Base-by-base conservation (phyloP, 92 coral and sea anemone species). In the Ricordea florida region DNA sequence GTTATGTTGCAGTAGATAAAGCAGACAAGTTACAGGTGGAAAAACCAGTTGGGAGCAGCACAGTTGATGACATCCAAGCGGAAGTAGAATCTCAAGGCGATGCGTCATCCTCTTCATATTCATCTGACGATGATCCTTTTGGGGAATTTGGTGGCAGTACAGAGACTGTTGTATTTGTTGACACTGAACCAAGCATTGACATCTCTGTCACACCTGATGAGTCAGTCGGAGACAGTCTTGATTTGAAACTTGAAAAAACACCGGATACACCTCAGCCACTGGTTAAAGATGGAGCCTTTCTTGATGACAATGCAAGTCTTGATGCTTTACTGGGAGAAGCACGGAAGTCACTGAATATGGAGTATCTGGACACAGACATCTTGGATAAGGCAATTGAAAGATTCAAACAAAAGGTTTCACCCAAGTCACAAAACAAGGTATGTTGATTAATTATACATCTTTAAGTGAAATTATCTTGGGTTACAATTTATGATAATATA, bases 311-410 rank as follows among this genome's bases (percentile, higher is more conserved):
- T 50, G 75, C 78, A 29, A 79, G 78, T 2, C 79, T 87, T 57
- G 97, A 91, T 62, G 78, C 73, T n/a, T 48, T 91, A 27, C 76
- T 92, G 40, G 73, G 80, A 53, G 82, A 85, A 66, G 92, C 66
- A 10, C 81, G 83, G 43, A 76, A 89, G 20, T 80, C 82, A 20
- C 76, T 89, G 47, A 89, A 85, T 57, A 58, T 84, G 17, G 97
- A 89, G 40, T 62, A 75, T 36, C 68, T 80, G 44, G 93, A 87
- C 72, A 79, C 93, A 6, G 96, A 86, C 38, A 60, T 93, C 63
- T 44, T 89, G 74, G 98, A 93, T 62, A 91, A 91, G 65, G 98
- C 98, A n/a, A 77, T 91, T 78, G 90, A 91, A 57, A 84, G 92
- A 45, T 90, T 91, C 52, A 85, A 89, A 66, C 82, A 91, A 62